Evolutionary conservation across 2,888 invertebrate genomes (phyloP).

Genomic region (Temnothorax rugatulus): DNA sequence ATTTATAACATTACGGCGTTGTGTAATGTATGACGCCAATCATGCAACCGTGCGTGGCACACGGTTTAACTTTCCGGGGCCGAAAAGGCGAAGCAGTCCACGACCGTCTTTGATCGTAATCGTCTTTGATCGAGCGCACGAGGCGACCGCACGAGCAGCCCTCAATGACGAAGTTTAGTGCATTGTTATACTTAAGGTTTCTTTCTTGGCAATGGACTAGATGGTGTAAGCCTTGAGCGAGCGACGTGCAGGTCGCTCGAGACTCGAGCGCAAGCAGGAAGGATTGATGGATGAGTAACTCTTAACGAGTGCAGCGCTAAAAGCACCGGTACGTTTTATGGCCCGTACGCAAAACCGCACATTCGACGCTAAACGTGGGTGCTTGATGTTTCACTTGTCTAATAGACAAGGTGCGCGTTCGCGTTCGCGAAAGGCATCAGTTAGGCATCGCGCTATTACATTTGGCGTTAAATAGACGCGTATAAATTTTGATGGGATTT

Average conservation of each 20-base stretch:
- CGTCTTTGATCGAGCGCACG: constrained; percentile 66
- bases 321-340: constrained; percentile 48
- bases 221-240: constrained; percentile 81
- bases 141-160: constrained; percentile 75
- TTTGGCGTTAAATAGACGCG: background rate
- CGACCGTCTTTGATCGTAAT: constrained; percentile 30
- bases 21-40: background rate
- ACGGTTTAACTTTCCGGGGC: background rate
- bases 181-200: constrained; percentile 85
- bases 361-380: constrained; percentile 12
- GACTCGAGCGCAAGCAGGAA: constrained; percentile 47
- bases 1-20: background rate
- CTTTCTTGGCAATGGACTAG: constrained; percentile 80
- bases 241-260: constrained; percentile 77
- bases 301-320: constrained; percentile 40
- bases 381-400: constrained; percentile 41
- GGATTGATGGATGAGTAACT: constrained; percentile 41
- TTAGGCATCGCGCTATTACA: constrained; percentile 2
- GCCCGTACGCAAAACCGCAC: constrained; percentile 37
- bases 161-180: constrained; percentile 79
- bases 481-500: constrained; percentile 28
- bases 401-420: constrained; percentile 8
- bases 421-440: background rate
- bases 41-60: background rate
- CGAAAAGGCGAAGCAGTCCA: background rate